Percentiles rank a stretch among this genome's conserved stretches.
Evolutionary conservation across 1,140 invertebrate genomes (phyloP).

Genomic region (Philopotamus ludificatus): DNA sequence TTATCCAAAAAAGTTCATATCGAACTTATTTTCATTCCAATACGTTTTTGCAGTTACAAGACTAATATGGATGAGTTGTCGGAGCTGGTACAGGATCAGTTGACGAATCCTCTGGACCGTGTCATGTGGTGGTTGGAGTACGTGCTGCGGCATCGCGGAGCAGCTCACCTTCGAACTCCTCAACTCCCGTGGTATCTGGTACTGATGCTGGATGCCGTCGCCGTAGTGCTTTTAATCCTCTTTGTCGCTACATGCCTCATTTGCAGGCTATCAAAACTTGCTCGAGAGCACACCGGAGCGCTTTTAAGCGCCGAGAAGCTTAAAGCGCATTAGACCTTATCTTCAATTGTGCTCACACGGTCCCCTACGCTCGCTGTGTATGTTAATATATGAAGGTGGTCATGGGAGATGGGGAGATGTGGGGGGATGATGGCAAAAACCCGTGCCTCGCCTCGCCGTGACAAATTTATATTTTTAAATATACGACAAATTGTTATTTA

Average conservation of each 20-base stretch:
- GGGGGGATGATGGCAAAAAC: too few relatives aligned
- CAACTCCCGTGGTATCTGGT: conserved; percentile 12
- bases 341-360: too few relatives aligned
- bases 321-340: too few relatives aligned
- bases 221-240: background rate
- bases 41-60: conserved; percentile 19
- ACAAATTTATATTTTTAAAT: too few relatives aligned
- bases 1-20: too few relatives aligned
- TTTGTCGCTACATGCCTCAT: background rate
- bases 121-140: conserved; percentile 48
- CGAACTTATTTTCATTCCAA: too few relatives aligned
- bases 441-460: too few relatives aligned
- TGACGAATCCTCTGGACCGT: conserved; percentile 44
- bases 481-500: too few relatives aligned
- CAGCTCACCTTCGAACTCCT: conserved; percentile 43
- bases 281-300: background rate
- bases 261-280: background rate
- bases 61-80: conserved; percentile 6
- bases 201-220: conserved; percentile 9
- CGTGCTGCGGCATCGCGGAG: conserved; percentile 46
- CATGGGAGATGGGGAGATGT: too few relatives aligned
- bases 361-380: too few relatives aligned
- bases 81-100: conserved; percentile 45
- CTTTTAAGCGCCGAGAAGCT: background rate
- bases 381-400: too few relatives aligned